phyloP scores from a whole-genome alignment of 2,888 invertebrate species.

The Callinectes sapidus region DNA sequence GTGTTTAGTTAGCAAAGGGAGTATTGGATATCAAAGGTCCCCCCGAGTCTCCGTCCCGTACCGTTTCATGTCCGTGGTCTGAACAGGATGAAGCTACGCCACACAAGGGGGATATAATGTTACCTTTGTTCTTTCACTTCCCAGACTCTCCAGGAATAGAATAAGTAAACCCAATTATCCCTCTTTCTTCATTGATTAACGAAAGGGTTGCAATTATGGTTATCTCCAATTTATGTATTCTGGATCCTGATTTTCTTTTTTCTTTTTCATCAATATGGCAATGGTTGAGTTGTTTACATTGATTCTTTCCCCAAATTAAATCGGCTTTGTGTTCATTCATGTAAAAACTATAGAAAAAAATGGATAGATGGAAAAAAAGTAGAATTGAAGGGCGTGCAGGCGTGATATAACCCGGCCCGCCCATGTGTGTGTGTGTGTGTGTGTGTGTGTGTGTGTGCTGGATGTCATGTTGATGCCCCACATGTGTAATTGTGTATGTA shows the following conservation, averaged over 20 bases:
- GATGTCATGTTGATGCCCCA: background rate
- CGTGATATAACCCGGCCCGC: background rate
- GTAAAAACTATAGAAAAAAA: slow-evolving; percentile 36
- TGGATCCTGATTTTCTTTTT: background rate
- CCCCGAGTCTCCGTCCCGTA: background rate
- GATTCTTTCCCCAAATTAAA: background rate
- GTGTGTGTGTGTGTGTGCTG: slow-evolving; percentile 17
- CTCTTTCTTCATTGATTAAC: background rate
- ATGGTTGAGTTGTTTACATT: background rate
- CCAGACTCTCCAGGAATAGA: background rate
- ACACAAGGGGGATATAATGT: background rate
- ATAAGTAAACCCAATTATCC: background rate
- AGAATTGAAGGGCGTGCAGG: background rate
- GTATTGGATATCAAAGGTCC: background rate
- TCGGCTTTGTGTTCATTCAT: background rate
- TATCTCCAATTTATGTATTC: background rate
- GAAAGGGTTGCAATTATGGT: background rate
- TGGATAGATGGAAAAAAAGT: background rate
- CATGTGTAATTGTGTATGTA: slow-evolving; percentile 4
- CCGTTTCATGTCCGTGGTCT: background rate
- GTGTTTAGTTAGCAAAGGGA: background rate
- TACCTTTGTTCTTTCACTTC: background rate
- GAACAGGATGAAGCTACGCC: background rate
- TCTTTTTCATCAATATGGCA: background rate
- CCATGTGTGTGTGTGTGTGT: slow-evolving; percentile 40